Conservation (phyloP, 2,797 vertebrate species). For the Gymnopithys bicolor region DNA sequence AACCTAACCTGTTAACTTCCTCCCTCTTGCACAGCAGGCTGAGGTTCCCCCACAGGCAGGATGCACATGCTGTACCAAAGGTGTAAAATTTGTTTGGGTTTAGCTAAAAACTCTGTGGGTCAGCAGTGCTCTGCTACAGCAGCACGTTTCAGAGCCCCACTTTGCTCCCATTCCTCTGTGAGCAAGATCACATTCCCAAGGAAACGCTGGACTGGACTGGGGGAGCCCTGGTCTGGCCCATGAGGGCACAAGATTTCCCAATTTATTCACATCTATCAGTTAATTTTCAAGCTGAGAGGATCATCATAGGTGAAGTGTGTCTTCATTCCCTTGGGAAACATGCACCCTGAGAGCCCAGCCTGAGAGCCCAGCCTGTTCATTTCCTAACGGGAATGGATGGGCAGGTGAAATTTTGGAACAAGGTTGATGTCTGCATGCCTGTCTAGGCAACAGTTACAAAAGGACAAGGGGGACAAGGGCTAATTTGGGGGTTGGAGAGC, state of each 20-base stretch:
- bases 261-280: neutral
- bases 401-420: neutral
- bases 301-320: neutral
- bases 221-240: neutral
- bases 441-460: neutral
- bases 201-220: neutral
- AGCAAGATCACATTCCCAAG: rapidly evolving
- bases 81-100: neutral
- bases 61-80: neutral
- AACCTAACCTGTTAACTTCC: neutral
- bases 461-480: neutral
- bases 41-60: neutral
- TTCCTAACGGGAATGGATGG: neutral
- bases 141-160: neutral
- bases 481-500: neutral
- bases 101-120: neutral
- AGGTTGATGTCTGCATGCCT: neutral
- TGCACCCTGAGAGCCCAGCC: too few relatives aligned
- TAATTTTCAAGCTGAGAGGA: neutral
- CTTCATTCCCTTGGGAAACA: neutral
- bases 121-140: neutral
- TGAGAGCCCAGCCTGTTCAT: neutral
- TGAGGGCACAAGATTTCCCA: neutral
- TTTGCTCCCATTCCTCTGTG: neutral
- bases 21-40: neutral